Evolutionary conservation across 2,888 invertebrate species (phyloP), one percentile per base, ranked within the genome.

Genomic region (Amaurobius ferox): DNA sequence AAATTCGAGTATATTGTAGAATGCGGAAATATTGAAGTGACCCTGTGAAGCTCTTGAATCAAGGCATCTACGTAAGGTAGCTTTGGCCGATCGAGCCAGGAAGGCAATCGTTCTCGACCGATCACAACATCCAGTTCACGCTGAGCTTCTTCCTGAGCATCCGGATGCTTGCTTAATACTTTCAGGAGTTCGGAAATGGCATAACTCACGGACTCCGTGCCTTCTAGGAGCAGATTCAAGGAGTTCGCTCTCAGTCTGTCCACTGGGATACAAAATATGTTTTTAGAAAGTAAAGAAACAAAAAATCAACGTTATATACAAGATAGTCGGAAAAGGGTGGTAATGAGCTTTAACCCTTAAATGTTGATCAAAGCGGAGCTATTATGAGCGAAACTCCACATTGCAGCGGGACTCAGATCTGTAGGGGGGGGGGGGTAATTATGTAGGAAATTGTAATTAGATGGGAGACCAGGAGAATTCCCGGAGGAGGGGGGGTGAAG

Each of bases 61-160:
- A 96, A 96, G 0, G 96, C 95, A 91, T 97, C 96, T 13, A 96
- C 96, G 90, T 95, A 93, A 0, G 96, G 96, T 87, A 97, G 93
- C 90, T 94, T 94, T 19, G 95, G 93, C 91, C 96, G 93, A 91
- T 97, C 97, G 90, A 95, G 95, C 71, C 96, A 93, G 73, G 93
- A 94, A 0, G 97, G 97, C 90, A 96, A 93, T 61, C 97, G 93
- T 79, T 95, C 94, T 73, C 95, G 93, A 92, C 76, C 89, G 29
- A 90, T 87, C 62, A 97, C 95, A 89, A 94, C 93, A 90, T 97
- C 96, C 64, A 97, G 92, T 91, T 97, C 97, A 89, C 96, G 95
- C 91, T 96, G 97, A 0, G 97, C 96, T 44, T 94, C 94, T 80
- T 93, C 93, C 91, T 96, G 96, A 9, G 94, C 94, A 71, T 96